Evolutionary conservation across 23 tunicate species (phyloP), one percentile per base, ranked within the genome.

Genomic region (Phallusia fumigata): DNA sequence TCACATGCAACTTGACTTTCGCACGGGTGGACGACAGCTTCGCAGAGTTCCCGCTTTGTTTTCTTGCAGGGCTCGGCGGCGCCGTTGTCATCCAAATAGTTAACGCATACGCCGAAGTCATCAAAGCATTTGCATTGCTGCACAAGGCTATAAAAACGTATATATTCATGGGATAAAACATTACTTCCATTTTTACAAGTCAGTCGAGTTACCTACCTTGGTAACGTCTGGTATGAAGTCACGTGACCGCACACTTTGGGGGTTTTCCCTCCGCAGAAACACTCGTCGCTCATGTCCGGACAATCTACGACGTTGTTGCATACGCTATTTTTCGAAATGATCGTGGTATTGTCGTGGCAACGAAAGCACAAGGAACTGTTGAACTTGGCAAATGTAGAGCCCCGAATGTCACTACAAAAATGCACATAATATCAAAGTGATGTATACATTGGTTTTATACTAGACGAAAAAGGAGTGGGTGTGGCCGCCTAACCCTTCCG

Each of bases 291-390:
- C 3, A 58, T 21, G 16, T 58, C 69, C 3, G 69, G 69, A 16
- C 69, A 58, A 58, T 58, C 69, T 11, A 58, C 28, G 69, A 58
- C 69, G 69, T 13, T 16, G 13, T 58, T 16, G 13, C 69, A 58
- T 24, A 58, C 69, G 16, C 69, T 13, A 1, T 13, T 58, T 1
- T 16, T 58, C 28, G 69, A 58, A 16, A 58, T 58, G 8, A 58
- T 58, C 69, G 69, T 58, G 26, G 3, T 1, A 16, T 58, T 58
- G 69, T 58, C 69, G 69, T 58, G 69, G 69, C 69, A 58, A 58
- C 69, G 69, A 24, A 58, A 58, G 16, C 69, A 58, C 3, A 24
- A 22, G 16, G 69, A 58, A 13, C 13, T 58, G 69, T 58, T 58
- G 69, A 58, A 58, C 28, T 58, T 24, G 28, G 69, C 69, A 16